Percentiles rank a stretch among this genome's conserved stretches.
phyloP scores from a whole-genome alignment of 2,888 invertebrate genomes.

The Dromius quadrimaculatus region DNA sequence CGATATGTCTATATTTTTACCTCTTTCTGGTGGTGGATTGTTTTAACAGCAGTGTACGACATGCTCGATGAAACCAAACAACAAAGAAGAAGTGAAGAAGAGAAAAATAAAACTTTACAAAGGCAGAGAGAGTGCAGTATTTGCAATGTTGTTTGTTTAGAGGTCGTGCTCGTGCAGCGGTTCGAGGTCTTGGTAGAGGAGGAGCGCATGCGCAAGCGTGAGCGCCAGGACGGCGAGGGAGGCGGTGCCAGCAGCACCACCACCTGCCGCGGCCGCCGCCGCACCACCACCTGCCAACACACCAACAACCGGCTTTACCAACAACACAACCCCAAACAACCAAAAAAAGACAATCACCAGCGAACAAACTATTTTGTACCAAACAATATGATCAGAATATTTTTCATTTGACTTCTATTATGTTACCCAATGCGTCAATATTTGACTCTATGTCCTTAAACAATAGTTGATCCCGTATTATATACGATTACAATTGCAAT shows the following conservation, averaged over 20 bases:
- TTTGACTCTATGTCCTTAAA: no score
- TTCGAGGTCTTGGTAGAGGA: slow-evolving; percentile 40
- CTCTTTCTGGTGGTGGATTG: background rate
- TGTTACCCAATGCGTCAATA: no score
- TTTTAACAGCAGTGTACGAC: slow-evolving; percentile 55
- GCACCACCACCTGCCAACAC: slow-evolving; percentile 53
- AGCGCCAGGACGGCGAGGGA: slow-evolving; percentile 64
- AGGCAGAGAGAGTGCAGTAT: slow-evolving; percentile 19
- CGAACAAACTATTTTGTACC: no score
- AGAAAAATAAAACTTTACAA: slow-evolving; percentile 17
- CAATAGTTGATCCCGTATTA: no score
- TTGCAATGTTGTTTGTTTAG: slow-evolving; percentile 23
- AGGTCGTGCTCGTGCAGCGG: slow-evolving; percentile 32
- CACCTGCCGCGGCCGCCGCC: slow-evolving; percentile 66
- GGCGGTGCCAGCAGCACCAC: slow-evolving; percentile 67
- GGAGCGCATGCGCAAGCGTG: slow-evolving; percentile 63
- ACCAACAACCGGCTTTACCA: slow-evolving; percentile 45
- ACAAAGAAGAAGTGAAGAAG: slow-evolving; percentile 15
- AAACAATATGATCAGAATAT: no score
- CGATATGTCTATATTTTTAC: slow-evolving; percentile 49
- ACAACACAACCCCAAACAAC: background rate
- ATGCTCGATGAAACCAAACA: slow-evolving; percentile 61
- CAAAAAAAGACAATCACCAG: background rate
- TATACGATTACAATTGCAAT: no score
- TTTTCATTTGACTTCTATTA: no score